Evolutionary conservation across 2,797 vertebrate species (phyloP).

Genomic region (Pangasius mekongensis): DNA sequence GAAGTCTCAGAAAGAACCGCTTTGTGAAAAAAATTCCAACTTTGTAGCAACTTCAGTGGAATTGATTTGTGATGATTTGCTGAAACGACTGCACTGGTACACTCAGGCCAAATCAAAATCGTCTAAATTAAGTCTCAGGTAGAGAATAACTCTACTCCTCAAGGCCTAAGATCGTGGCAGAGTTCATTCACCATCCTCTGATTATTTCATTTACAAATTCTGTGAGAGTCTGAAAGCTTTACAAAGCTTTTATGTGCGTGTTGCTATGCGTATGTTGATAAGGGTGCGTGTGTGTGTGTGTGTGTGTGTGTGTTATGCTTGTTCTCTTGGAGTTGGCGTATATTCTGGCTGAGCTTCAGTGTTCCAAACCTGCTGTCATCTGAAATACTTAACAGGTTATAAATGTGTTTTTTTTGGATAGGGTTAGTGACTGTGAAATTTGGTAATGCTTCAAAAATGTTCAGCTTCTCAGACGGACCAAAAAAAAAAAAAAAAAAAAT

Average conservation of each 20-base stretch:
- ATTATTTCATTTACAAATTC: constrained; percentile 1
- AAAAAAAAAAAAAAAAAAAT: background rate
- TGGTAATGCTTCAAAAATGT: background rate
- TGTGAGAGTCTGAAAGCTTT: background rate
- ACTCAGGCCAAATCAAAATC: background rate
- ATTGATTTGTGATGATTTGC: background rate
- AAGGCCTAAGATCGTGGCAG: background rate
- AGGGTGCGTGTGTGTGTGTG: background rate
- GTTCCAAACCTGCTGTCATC: constrained; percentile 16
- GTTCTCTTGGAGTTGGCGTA: background rate
- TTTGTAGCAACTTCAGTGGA: background rate
- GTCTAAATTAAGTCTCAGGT: background rate
- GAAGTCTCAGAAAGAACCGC: background rate
- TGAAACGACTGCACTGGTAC: background rate
- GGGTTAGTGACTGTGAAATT: background rate
- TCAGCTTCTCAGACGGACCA: background rate
- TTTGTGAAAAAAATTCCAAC: background rate
- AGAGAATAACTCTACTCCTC: background rate
- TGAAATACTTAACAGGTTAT: constrained; percentile 18
- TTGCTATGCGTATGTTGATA: background rate
- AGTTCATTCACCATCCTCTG: background rate
- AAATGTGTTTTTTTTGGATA: constrained; percentile 10
- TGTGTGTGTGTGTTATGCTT: background rate
- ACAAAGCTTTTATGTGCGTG: background rate
- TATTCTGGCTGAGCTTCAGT: background rate